Base-by-base conservation (phyloP, 92 coral and sea anemone species). In the Palythoa grandiflora region DNA sequence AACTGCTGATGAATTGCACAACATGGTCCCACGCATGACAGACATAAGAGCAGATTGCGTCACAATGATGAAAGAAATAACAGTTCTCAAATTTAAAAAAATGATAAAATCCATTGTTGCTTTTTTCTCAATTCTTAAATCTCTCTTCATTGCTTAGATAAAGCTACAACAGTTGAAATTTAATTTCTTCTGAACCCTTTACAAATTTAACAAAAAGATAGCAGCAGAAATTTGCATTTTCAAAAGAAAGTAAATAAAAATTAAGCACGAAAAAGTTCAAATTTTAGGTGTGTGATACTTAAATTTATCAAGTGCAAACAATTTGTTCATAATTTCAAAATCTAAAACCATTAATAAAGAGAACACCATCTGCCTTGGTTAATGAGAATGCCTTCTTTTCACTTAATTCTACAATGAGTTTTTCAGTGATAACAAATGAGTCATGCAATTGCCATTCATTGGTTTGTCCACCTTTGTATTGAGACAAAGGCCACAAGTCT, bases 321-420 rank as follows among this genome's bases (percentile, higher is more conserved):
- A 47, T 28, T 75, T 48, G 17, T 3, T 1, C 71, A 59, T 13
- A 39, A 38, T 5, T 79, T 60, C 53, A 38, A 17, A 79, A 79
- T 38, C 1, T 4, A 79, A 63, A 39, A 55, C 71, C 15, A 38
- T 60, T 19, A 81, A 13, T n/a, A 44, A 61, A 16, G 57, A 21
- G 20, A 47, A 48, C 71, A 65, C 86, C 86, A 65, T 81, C 75
- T 81, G 86, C 75, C 40, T 81, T 63, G 28, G 16, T 52, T 44
- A 63, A 81, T 68, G 47, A 81, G 37, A 36, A 5, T 15, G 1
- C 28, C 10, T 77, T 54, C 28, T 35, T 44, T 81, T 20, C 59
- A 17, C 37, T 66, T 47, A 17, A 5, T 19, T 65, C 4, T 5
- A 13, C 38, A 38, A 35, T 28, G 65, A 53, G 28, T 48, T 52